phyloP scores from a whole-genome alignment of 2,113 vertebrate genomes.

The Synodontis membranacea region DNA sequence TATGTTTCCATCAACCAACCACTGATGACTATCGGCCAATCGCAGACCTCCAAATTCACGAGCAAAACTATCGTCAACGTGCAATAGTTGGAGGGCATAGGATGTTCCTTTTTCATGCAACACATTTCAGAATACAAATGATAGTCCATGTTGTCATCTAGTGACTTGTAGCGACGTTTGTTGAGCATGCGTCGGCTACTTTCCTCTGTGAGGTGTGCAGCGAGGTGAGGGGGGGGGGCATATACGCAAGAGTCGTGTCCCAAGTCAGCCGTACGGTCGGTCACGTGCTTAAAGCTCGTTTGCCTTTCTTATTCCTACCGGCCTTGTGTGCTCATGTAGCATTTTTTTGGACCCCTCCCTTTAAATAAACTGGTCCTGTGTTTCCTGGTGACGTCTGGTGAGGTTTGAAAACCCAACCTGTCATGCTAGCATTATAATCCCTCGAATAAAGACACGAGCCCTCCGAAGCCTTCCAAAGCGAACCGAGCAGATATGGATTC shows the following conservation, averaged over 20 bases:
- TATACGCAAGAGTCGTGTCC: background rate
- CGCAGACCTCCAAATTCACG: background rate
- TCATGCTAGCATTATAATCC: background rate
- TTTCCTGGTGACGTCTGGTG: background rate
- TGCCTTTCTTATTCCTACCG: conserved; percentile 19
- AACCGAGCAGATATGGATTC: background rate
- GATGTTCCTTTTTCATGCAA: too few species aligned
- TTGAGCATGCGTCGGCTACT: background rate
- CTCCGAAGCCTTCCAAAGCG: background rate
- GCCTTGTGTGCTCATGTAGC: background rate
- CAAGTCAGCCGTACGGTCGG: conserved; percentile 33
- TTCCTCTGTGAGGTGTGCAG: background rate
- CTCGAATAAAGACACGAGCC: background rate
- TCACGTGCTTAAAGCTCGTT: conserved; percentile 4
- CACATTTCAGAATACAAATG: background rate
- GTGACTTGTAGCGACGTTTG: background rate
- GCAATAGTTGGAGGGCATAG: background rate
- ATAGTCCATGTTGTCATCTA: background rate
- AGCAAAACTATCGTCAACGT: background rate
- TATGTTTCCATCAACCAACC: too few species aligned
- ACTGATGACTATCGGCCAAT: background rate
- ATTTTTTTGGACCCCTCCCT: conserved; percentile 19
- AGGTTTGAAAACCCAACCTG: background rate
- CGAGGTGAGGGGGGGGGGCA: fast-evolving
- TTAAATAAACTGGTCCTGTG: conserved; percentile 33